Evolutionary conservation across 2,113 vertebrate genomes (phyloP).

Genomic region (Corydoras sp.): DNA sequence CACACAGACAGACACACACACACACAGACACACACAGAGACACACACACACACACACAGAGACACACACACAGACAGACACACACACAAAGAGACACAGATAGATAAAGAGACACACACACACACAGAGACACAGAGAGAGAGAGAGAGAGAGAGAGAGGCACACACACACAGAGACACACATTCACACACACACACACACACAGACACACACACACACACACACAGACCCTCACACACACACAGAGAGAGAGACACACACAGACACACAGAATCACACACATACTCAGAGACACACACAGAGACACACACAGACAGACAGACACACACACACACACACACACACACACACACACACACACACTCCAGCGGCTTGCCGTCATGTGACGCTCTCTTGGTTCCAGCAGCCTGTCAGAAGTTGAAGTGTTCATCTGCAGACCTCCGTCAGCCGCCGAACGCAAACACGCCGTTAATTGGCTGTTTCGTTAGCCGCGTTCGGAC

Average conservation of each 20-base stretch:
- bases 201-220: conserved; percentile 4
- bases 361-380: too few species aligned
- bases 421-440: too few species aligned
- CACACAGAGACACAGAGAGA: neutral
- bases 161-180: conserved; percentile 4
- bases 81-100: conserved; percentile 3
- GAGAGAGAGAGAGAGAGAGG: too few species aligned
- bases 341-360: neutral
- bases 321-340: conserved; percentile 5
- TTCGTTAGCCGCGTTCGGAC: too few species aligned
- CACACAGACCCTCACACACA: too few species aligned
- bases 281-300: conserved; percentile 8
- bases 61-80: neutral
- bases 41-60: conserved; percentile 1
- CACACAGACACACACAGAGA: neutral
- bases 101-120: conserved; percentile 1
- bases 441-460: too few species aligned
- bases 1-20: conserved; percentile 3
- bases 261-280: neutral
- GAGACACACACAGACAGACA: neutral
- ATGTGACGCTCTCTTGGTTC: too few species aligned
- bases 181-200: neutral
- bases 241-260: conserved; percentile 1
- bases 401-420: too few species aligned
- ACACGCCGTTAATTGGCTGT: too few species aligned